These are phyloP conservation scores for Bacillus rossius DNA, from an alignment of 1,140 invertebrate genomes.

Conservation along the genomic window DNA sequence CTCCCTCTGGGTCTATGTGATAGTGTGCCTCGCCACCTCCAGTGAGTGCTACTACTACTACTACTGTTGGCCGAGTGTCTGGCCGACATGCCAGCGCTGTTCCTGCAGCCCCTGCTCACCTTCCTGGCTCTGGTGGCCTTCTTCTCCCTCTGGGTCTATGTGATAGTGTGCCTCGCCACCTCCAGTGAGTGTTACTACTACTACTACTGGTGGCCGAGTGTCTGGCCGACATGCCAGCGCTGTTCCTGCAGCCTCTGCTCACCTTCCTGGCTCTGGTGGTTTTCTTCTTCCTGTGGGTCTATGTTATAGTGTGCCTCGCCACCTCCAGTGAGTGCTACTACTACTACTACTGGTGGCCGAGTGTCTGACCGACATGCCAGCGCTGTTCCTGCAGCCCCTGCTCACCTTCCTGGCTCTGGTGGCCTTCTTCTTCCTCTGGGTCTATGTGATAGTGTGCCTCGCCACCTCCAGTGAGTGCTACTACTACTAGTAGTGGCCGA, in stretches of 20 bases:
- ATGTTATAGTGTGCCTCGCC: slow-evolving; percentile 64
- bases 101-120: slow-evolving; percentile 83
- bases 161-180: slow-evolving; percentile 66
- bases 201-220: no score
- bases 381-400: slow-evolving; percentile 81
- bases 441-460: slow-evolving; percentile 65
- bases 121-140: slow-evolving; percentile 73
- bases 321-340: slow-evolving; percentile 66
- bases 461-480: slow-evolving; percentile 66
- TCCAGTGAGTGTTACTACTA: slow-evolving; percentile 64
- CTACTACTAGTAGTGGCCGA: no score
- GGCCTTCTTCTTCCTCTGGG: slow-evolving; percentile 80
- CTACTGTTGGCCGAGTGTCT: no score
- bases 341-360: no score
- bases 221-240: slow-evolving; percentile 72
- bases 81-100: slow-evolving; percentile 75
- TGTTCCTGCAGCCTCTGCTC: slow-evolving; percentile 82
- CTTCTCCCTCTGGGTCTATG: slow-evolving; percentile 77
- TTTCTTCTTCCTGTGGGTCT: slow-evolving; percentile 83
- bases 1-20: slow-evolving; percentile 76
- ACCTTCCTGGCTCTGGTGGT: slow-evolving; percentile 72
- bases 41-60: no score
- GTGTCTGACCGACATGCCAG: slow-evolving; percentile 74
- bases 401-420: slow-evolving; percentile 75
- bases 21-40: slow-evolving; percentile 63